These are phyloP conservation scores for Punctoribates punctum DNA, from an alignment of 2,888 invertebrate species.

Conservation along the genomic window DNA sequence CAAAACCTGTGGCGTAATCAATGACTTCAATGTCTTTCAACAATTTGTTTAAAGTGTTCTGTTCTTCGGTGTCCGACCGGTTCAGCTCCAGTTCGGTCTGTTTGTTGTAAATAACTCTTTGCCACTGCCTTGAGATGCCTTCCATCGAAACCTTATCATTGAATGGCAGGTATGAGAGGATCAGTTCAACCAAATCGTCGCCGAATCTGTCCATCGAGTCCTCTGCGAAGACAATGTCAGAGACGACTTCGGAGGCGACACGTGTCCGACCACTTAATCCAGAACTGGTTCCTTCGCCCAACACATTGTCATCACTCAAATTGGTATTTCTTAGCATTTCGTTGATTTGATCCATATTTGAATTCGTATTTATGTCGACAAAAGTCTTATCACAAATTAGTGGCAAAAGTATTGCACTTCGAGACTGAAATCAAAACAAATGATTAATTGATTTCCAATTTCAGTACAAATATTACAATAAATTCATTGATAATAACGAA, in stretches of 20 bases:
- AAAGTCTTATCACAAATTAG: neutral
- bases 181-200: conserved; percentile 35
- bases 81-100: neutral
- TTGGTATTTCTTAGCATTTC: neutral
- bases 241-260: neutral
- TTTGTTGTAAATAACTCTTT: conserved; percentile 15
- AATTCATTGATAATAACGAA: neutral
- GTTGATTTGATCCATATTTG: conserved; percentile 7
- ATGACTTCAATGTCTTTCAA: conserved; percentile 25
- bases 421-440: neutral
- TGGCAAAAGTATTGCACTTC: neutral
- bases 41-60: conserved; percentile 23
- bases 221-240: neutral
- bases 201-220: conserved; percentile 33
- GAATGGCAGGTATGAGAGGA: conserved; percentile 32
- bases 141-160: conserved; percentile 24
- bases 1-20: conserved; percentile 25
- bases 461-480: neutral
- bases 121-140: conserved; percentile 17
- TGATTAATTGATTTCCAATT: neutral
- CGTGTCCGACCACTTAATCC: neutral
- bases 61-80: conserved; percentile 26
- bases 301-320: neutral
- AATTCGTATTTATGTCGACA: neutral
- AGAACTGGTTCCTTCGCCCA: conserved; percentile 10